Conservation (phyloP, 2,888 invertebrate species). For the Isotomurus palustris region DNA sequence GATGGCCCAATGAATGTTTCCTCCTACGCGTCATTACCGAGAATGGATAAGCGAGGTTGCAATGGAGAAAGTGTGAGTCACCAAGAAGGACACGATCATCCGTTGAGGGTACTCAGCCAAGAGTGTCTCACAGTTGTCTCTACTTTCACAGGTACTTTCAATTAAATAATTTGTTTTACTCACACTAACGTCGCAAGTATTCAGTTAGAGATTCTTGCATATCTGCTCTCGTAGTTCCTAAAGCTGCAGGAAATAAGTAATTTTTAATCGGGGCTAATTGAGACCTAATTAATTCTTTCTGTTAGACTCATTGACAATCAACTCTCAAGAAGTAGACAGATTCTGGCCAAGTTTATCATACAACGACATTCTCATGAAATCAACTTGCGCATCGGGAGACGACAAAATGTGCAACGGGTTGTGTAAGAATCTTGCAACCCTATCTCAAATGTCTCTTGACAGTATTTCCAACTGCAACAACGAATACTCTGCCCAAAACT, state of each 20-base stretch:
- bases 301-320: conserved; percentile 41
- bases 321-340: conserved; percentile 42
- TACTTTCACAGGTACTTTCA: conserved; percentile 70
- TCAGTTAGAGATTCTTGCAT: too few relatives aligned
- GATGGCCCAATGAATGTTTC: conserved; percentile 25
- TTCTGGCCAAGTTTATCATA: conserved; percentile 45
- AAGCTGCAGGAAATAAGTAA: too few relatives aligned
- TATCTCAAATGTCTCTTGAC: conserved; percentile 38
- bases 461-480: background rate
- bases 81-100: conserved; percentile 61
- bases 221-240: too few relatives aligned
- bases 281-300: background rate
- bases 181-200: too few relatives aligned
- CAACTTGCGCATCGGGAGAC: conserved; percentile 30
- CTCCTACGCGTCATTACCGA: conserved; percentile 17
- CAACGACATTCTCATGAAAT: conserved; percentile 27
- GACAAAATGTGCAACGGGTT: conserved; percentile 34
- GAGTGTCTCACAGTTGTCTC: conserved; percentile 87
- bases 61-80: too few relatives aligned
- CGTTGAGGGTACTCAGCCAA: conserved; percentile 79
- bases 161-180: background rate
- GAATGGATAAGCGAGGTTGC: conserved; percentile 36
- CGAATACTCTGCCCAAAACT: background rate
- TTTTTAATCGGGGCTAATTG: background rate
- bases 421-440: conserved; percentile 35